These are phyloP conservation scores for Grus americana DNA, from an alignment of 2,113 vertebrate genomes.

Conservation along the genomic window DNA sequence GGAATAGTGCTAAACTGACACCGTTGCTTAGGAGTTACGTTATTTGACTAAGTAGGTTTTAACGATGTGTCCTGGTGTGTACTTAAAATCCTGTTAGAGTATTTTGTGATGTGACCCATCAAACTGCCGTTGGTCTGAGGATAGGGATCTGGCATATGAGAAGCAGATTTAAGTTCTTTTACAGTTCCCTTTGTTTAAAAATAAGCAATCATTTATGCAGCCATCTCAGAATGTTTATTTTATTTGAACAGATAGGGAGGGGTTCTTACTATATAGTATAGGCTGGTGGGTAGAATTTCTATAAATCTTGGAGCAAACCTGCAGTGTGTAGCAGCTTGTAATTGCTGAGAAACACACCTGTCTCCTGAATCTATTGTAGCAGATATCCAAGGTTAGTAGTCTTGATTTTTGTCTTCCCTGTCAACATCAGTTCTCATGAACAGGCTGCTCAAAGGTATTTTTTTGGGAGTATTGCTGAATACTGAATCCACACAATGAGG, in stretches of 20 bases:
- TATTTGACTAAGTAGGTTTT: constrained; percentile 7
- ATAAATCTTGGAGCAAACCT: background rate
- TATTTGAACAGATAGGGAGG: background rate
- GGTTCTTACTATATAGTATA: background rate
- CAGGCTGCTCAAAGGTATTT: background rate
- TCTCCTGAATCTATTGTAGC: background rate
- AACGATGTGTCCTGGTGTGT: background rate
- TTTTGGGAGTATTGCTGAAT: background rate
- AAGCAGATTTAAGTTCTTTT: background rate
- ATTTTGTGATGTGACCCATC: background rate
- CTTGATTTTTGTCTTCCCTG: constrained; percentile 6
- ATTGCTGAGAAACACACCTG: background rate
- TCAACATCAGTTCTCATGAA: constrained; percentile 2
- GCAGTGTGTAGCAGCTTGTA: background rate
- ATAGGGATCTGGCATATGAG: accelerated
- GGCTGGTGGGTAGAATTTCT: background rate
- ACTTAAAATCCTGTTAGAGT: background rate
- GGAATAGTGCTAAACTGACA: background rate
- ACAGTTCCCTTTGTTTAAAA: background rate
- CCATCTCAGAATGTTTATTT: accelerated
- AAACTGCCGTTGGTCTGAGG: background rate
- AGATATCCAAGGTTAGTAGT: background rate
- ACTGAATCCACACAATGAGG: background rate
- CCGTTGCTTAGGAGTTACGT: background rate
- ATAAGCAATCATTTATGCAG: background rate